Percentiles rank a stretch among this genome's conserved stretches.
Evolutionary conservation across 1,140 invertebrate species (phyloP).

Genomic region (Aphaenogaster rudis): DNA sequence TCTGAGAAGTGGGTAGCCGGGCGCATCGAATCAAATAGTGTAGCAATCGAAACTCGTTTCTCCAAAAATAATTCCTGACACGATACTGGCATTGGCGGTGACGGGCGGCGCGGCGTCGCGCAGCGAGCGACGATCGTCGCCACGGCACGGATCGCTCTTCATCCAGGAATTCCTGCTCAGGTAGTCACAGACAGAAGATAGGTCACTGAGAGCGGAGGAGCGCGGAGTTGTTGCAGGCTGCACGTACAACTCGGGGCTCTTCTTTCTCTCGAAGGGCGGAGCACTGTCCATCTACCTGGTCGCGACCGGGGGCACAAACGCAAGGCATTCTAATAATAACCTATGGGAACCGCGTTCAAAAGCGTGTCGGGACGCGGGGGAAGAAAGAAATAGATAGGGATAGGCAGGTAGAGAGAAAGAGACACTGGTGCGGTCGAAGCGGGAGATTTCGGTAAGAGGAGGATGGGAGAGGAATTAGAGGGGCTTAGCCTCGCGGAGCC

Average conservation of each 20-base stretch:
- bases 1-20: conserved; percentile 30
- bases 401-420: conserved; percentile 51
- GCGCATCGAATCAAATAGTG: conserved; percentile 41
- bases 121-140: conserved; percentile 51
- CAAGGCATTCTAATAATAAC: conserved; percentile 86
- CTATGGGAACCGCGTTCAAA: conserved; percentile 83
- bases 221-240: conserved; percentile 76
- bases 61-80: conserved; percentile 66
- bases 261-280: conserved; percentile 76
- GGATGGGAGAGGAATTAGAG: conserved; percentile 74
- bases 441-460: conserved; percentile 16
- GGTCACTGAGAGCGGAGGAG: conserved; percentile 53
- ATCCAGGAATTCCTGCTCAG: conserved; percentile 70
- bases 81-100: conserved; percentile 6
- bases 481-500: conserved; percentile 78
- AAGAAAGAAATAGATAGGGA: conserved; percentile 56
- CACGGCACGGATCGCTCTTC: conserved; percentile 55
- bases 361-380: conserved; percentile 58
- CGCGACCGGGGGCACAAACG: conserved; percentile 76
- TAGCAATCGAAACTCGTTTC: conserved; percentile 66
- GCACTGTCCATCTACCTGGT: conserved; percentile 85
- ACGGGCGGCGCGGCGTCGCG: conserved; percentile 29
- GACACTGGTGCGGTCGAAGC: conserved; percentile 27
- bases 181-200: conserved; percentile 71
- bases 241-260: conserved; percentile 61